phyloP scores from a whole-genome alignment of 1,140 invertebrate genomes.

The Aphelenchoides besseyi region DNA sequence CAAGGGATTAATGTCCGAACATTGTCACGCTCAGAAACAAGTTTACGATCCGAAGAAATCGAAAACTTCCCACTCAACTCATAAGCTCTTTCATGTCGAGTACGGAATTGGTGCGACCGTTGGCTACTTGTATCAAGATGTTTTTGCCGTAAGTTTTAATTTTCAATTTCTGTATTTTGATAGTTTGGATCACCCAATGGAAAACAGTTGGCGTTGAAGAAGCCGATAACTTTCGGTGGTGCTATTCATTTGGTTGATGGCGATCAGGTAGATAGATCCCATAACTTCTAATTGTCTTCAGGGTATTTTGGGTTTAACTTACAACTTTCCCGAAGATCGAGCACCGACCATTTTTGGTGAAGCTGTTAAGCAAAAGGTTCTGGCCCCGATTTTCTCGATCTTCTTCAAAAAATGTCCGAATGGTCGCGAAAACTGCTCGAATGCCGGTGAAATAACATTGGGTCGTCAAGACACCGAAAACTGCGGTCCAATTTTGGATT shows the following conservation, averaged over 20 bases:
- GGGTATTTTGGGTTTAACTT: neutral
- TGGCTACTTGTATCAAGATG: neutral
- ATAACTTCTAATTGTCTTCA: neutral
- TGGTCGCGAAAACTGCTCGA: neutral
- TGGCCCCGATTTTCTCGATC: neutral
- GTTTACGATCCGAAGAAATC: neutral
- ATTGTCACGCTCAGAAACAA: neutral
- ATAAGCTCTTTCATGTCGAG: neutral
- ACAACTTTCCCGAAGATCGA: slow-evolving; percentile 2
- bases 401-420: neutral
- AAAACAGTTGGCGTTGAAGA: neutral
- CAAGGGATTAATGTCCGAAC: neutral
- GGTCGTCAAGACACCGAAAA: neutral
- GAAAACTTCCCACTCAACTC: neutral
- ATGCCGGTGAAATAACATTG: neutral
- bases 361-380: neutral
- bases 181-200: neutral
- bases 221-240: neutral
- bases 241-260: neutral
- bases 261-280: neutral
- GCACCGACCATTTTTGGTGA: neutral
- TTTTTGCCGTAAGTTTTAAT: neutral
- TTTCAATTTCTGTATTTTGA: neutral
- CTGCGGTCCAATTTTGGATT: neutral
- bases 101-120: neutral